These are phyloP conservation scores for Erpornis zantholeuca DNA, from an alignment of 2,113 vertebrate genomes.

Conservation along the genomic window DNA sequence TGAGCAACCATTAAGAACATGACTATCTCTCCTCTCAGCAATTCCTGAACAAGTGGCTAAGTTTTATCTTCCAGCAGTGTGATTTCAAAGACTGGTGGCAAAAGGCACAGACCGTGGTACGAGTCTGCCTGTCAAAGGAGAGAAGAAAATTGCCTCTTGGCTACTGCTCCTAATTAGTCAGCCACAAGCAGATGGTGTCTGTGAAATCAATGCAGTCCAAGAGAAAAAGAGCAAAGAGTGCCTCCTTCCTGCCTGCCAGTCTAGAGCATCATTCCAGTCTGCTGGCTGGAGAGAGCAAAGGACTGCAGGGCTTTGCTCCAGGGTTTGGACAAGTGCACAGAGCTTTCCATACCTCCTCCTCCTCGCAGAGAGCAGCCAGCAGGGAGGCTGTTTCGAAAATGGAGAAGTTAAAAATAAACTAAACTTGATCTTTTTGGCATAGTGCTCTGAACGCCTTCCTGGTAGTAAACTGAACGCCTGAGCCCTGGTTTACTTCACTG, in stretches of 20 bases:
- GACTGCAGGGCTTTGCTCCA: background rate
- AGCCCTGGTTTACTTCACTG: background rate
- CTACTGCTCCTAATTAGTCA: background rate
- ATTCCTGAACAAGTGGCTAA: background rate
- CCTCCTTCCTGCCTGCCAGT: background rate
- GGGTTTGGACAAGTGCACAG: background rate
- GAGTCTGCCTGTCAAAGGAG: background rate
- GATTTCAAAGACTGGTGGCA: background rate
- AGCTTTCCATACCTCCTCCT: background rate
- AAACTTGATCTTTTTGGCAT: background rate
- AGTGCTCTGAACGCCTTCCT: background rate
- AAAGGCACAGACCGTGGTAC: background rate
- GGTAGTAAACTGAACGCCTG: background rate
- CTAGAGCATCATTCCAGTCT: conserved; percentile 8
- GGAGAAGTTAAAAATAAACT: conserved; percentile 27
- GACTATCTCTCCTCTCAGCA: background rate
- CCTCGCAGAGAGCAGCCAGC: background rate
- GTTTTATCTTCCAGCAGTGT: background rate
- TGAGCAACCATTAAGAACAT: background rate
- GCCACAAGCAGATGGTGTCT: conserved; percentile 19
- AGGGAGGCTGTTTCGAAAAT: background rate
- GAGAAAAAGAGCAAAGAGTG: conserved; percentile 3
- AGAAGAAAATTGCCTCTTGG: background rate
- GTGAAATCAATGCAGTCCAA: background rate
- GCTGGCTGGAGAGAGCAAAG: background rate